Percentiles rank a stretch among this genome's conserved stretches.
phyloP scores from a whole-genome alignment of 2,113 vertebrate genomes.

The Aegotheles bennettii region DNA sequence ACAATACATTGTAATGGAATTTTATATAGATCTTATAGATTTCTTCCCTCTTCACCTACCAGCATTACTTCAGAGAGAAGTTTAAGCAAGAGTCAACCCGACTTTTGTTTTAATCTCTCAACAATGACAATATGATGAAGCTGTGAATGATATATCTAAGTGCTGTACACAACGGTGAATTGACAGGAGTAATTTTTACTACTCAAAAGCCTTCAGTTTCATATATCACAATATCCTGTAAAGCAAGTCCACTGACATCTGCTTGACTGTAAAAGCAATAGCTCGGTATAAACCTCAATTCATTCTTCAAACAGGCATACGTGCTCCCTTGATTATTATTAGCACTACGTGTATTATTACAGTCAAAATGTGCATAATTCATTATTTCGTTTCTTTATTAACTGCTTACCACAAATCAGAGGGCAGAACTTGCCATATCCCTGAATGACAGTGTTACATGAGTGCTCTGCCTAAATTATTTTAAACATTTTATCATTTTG shows the following conservation, averaged over 20 bases:
- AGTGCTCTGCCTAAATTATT: not conserved
- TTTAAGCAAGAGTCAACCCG: conserved; percentile 24
- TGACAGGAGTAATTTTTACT: conserved; percentile 44
- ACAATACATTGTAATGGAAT: conserved; percentile 17
- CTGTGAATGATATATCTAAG: conserved; percentile 57
- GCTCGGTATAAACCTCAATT: not conserved
- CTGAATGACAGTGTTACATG: not conserved
- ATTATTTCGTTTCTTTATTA: not conserved
- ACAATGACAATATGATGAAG: conserved; percentile 64
- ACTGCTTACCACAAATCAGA: not conserved
- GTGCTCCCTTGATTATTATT: not conserved
- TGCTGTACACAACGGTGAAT: conserved; percentile 38
- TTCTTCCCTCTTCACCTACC: not conserved
- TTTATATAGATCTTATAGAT: conserved; percentile 47
- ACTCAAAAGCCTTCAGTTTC: conserved; percentile 28
- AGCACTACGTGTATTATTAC: not conserved
- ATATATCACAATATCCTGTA: conserved; percentile 49
- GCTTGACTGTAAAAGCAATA: conserved; percentile 38
- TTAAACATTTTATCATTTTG: not conserved
- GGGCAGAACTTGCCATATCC: not conserved
- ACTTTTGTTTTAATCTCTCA: conserved; percentile 54
- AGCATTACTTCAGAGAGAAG: conserved; percentile 45
- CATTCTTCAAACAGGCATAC: not conserved
- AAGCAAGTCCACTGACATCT: conserved; percentile 36
- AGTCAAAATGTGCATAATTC: not conserved